phyloP scores from a whole-genome alignment of 2,113 vertebrate species.

The Cyanistes caeruleus region DNA sequence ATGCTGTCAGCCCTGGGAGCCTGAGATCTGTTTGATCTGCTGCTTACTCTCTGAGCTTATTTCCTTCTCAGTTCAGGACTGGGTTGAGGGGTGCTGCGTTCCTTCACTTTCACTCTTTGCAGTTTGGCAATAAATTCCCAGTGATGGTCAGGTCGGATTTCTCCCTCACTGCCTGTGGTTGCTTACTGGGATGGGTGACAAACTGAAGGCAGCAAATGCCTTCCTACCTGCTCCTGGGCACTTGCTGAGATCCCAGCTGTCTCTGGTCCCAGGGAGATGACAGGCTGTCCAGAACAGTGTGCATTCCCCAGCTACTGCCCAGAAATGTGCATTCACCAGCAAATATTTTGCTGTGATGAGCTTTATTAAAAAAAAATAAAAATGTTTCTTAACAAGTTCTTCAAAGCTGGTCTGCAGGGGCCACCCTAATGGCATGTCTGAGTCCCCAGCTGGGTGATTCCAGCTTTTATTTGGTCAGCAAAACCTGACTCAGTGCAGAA shows the following conservation, averaged over 20 bases:
- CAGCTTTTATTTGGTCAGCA: neutral
- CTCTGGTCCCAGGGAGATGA: neutral
- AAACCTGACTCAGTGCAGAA: neutral
- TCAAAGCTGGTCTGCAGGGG: neutral
- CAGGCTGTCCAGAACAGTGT: neutral
- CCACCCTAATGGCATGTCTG: neutral
- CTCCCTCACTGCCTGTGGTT: neutral
- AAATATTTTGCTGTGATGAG: neutral
- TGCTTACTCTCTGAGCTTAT: neutral
- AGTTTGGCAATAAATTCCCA: accelerated
- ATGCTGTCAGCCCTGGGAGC: neutral
- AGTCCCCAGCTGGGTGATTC: neutral
- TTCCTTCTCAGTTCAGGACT: neutral
- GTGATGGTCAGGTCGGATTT: neutral
- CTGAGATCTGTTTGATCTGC: neutral
- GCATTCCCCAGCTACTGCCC: neutral
- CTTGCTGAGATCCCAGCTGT: neutral
- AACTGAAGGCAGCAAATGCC: neutral
- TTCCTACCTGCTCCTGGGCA: neutral
- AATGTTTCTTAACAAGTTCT: neutral
- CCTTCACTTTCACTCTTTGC: neutral
- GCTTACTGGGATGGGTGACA: neutral
- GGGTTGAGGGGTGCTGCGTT: neutral
- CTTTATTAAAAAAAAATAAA: neutral
- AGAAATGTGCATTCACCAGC: neutral